Evolutionary conservation across 2,888 invertebrate species (phyloP).

Genomic region (Synergus japonicus): DNA sequence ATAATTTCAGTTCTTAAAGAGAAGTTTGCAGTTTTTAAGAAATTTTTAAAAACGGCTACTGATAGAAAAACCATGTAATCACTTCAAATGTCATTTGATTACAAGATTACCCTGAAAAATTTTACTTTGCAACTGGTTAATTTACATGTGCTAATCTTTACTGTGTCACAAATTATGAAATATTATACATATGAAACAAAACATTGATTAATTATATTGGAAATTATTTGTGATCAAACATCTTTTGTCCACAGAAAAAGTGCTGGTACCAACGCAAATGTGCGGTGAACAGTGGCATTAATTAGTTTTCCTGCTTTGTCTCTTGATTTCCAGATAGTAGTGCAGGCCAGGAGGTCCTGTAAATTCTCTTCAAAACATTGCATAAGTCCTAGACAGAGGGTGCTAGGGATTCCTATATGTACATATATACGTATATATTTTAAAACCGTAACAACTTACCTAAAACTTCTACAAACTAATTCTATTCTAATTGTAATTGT

Average conservation of each 20-base stretch:
- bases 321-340: conserved; percentile 42
- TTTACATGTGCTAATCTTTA: neutral
- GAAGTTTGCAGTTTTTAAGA: too few species aligned
- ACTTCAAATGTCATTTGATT: too few species aligned
- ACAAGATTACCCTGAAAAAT: neutral
- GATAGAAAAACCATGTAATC: too few species aligned
- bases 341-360: conserved; percentile 47
- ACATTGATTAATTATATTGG: neutral
- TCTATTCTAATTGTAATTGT: conserved; percentile 72
- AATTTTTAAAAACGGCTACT: too few species aligned
- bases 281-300: conserved; percentile 25
- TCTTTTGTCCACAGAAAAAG: conserved; percentile 40
- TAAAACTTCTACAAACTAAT: conserved; percentile 70
- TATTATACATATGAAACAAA: neutral
- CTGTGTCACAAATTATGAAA: neutral
- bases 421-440: conserved; percentile 36
- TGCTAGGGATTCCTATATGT: conserved; percentile 40
- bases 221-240: neutral
- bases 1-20: too few species aligned
- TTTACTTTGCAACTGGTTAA: neutral
- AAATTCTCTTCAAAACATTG: conserved; percentile 60
- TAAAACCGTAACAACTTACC: conserved; percentile 69
- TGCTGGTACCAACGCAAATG: neutral
- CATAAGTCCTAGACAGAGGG: conserved; percentile 30
- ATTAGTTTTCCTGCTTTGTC: conserved; percentile 40